Percentiles rank a stretch among this genome's conserved stretches.
Conservation (phyloP, 2,797 vertebrate genomes). For the Podarcis lilfordi region DNA sequence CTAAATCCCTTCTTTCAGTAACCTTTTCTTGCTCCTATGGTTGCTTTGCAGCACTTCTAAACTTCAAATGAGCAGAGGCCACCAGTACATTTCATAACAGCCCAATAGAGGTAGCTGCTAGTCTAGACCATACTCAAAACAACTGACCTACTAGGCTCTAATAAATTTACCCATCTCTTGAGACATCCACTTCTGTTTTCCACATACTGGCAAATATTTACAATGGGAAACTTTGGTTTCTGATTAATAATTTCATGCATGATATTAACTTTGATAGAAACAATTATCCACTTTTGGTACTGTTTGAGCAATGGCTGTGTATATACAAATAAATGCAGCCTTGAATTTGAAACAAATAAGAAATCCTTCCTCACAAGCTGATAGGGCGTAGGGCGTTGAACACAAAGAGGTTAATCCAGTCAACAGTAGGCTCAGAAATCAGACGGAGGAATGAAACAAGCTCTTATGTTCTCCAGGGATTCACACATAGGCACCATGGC, state of each 20-base stretch:
- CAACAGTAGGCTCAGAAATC: background rate
- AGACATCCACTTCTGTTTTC: slow-evolving; percentile 66
- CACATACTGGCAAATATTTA: slow-evolving; percentile 7
- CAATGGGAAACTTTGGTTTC: background rate
- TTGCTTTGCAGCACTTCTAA: no score
- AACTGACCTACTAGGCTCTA: slow-evolving; percentile 57
- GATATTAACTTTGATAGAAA: slow-evolving; percentile 8
- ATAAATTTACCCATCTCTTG: slow-evolving; percentile 66
- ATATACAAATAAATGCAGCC: background rate
- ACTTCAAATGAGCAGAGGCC: no score
- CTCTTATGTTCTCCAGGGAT: background rate
- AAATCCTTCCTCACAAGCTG: background rate
- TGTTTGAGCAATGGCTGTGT: background rate
- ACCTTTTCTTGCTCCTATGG: no score
- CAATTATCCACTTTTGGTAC: slow-evolving; percentile 20
- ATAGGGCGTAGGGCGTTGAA: slow-evolving; percentile 22
- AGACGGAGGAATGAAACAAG: background rate
- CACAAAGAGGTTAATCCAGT: background rate
- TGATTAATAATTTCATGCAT: slow-evolving; percentile 13
- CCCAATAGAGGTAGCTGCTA: slow-evolving; percentile 1
- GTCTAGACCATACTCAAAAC: slow-evolving; percentile 27
- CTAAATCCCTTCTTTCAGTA: no score
- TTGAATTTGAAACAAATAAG: slow-evolving; percentile 11
- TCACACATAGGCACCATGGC: background rate
- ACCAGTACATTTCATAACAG: slow-evolving; percentile 41